Evolutionary conservation across 2,888 invertebrate genomes (phyloP).

Genomic region (Nephrotoma appendiculata): DNA sequence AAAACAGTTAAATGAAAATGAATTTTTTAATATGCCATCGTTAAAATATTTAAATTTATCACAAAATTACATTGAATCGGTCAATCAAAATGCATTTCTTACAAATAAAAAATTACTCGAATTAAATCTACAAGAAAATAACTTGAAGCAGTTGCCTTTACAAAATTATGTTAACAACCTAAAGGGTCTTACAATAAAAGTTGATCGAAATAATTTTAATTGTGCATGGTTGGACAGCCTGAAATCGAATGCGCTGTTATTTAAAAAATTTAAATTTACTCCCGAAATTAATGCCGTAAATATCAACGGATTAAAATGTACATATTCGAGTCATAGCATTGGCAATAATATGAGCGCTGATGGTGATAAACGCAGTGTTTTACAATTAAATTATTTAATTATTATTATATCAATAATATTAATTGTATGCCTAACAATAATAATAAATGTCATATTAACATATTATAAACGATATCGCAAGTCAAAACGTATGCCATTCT

Average conservation of each 20-base stretch:
- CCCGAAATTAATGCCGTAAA: background rate
- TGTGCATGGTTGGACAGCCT: background rate
- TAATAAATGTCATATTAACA: background rate
- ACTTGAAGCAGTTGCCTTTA: background rate
- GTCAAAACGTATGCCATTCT: background rate
- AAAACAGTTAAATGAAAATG: background rate
- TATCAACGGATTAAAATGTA: background rate
- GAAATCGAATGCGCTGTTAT: background rate
- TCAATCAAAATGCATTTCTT: background rate
- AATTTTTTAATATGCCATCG: background rate
- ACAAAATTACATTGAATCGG: background rate
- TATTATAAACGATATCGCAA: background rate
- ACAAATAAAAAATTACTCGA: background rate
- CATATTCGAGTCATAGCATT: background rate
- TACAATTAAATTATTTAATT: background rate
- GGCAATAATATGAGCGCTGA: background rate
- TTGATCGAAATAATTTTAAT: background rate
- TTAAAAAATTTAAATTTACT: background rate
- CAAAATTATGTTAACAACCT: background rate
- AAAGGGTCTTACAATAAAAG: background rate
- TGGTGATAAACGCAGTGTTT: background rate
- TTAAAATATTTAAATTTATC: conserved; percentile 3
- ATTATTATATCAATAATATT: background rate
- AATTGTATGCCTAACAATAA: background rate
- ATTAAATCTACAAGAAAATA: background rate